phyloP scores from a whole-genome alignment of 1,140 invertebrate genomes.

The Andricus grossulariae region DNA sequence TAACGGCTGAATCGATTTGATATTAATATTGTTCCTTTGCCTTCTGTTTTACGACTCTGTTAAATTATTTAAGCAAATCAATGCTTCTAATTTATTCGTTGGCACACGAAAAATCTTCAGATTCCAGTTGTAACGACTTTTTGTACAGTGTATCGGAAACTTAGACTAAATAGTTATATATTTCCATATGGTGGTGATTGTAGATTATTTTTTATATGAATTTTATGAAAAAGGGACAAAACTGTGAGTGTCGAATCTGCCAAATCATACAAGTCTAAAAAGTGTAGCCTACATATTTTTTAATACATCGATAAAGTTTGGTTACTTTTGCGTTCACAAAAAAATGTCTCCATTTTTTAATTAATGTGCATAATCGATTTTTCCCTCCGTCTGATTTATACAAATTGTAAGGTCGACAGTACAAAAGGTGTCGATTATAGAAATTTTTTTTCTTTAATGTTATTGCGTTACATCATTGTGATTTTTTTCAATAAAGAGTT shows the following conservation, averaged over 20 bases:
- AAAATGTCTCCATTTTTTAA: slow-evolving; percentile 4
- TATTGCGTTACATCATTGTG: slow-evolving; percentile 19
- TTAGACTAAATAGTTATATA: not conserved
- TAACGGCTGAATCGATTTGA: too few species aligned
- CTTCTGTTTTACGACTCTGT: not conserved
- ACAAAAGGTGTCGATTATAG: slow-evolving; percentile 24
- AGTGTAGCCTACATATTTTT: not conserved
- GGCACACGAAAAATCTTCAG: not conserved
- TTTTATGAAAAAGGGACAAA: not conserved
- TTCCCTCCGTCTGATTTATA: slow-evolving; percentile 32
- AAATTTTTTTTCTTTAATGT: slow-evolving; percentile 42
- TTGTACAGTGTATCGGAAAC: not conserved
- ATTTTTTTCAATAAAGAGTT: slow-evolving; percentile 32
- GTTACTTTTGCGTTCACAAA: not conserved
- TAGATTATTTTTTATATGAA: slow-evolving; percentile 29
- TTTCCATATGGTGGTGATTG: not conserved
- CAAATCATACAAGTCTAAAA: not conserved
- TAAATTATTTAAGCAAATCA: not conserved
- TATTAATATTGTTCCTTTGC: not conserved
- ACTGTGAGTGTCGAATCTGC: not conserved
- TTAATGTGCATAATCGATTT: not conserved
- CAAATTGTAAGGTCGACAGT: slow-evolving; percentile 46
- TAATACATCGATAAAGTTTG: not conserved
- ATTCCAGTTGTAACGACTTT: not conserved
- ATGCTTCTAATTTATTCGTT: not conserved